Percentiles rank a stretch among this genome's conserved stretches.
Conservation (phyloP, 2,113 vertebrate genomes). For the Eidolon helvum region DNA sequence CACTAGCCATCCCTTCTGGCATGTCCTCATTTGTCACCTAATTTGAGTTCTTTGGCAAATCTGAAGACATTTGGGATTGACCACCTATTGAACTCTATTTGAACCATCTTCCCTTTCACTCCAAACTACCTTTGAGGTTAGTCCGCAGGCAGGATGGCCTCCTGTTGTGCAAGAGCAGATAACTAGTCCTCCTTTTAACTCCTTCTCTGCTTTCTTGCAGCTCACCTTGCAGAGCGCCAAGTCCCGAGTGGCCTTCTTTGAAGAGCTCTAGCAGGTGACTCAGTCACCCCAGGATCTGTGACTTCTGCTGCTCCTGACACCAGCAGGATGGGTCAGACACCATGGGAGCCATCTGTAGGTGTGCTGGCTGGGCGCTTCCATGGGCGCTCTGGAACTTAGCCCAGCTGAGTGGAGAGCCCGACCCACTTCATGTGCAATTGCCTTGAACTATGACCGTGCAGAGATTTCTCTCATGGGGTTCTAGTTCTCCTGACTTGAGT, state of each 20-base stretch:
- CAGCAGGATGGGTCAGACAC: neutral
- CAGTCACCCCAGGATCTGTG: neutral
- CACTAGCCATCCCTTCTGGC: neutral
- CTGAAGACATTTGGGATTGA: neutral
- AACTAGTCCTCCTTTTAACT: neutral
- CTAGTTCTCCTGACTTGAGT: constrained; percentile 32
- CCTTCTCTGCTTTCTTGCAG: constrained; percentile 85
- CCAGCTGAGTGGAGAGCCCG: neutral
- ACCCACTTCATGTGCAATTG: constrained; percentile 10
- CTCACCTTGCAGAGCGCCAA: constrained; percentile 97
- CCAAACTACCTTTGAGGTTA: neutral
- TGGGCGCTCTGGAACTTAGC: neutral
- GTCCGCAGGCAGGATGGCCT: neutral
- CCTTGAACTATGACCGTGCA: constrained; percentile 28
- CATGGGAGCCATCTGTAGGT: rapidly evolving
- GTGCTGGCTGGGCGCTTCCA: neutral
- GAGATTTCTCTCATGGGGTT: neutral
- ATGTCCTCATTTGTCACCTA: neutral
- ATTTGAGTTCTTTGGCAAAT: neutral
- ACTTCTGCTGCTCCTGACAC: constrained; percentile 29
- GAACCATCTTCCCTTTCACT: neutral
- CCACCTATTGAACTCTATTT: neutral
- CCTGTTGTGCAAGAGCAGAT: neutral
- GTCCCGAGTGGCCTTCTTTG: constrained; percentile 96
- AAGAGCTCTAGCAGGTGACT: constrained; percentile 88